phyloP scores from a whole-genome alignment of 2,888 invertebrate species.

The Meiosimyza decipiens region DNA sequence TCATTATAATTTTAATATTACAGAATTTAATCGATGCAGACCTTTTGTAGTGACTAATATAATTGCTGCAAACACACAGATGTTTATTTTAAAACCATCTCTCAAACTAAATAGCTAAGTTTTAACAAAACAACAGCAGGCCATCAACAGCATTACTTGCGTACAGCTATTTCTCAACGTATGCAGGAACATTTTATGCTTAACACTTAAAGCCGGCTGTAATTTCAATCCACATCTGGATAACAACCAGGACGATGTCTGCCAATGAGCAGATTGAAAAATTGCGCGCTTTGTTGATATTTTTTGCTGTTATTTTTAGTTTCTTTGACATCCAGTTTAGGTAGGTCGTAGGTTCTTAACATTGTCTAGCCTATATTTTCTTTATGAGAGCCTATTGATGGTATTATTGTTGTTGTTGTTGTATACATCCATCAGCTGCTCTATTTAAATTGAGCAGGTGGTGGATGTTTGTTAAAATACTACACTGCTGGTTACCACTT shows the following conservation, averaged over 20 bases:
- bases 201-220: conserved; percentile 17
- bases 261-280: neutral
- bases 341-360: conserved; percentile 20
- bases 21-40: too few relatives aligned
- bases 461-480: conserved; percentile 15
- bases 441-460: conserved; percentile 24
- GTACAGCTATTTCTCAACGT: neutral
- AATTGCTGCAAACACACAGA: too few relatives aligned
- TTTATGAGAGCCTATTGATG: neutral
- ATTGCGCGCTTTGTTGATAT: neutral
- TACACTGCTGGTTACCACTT: neutral
- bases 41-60: too few relatives aligned
- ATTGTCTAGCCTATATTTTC: conserved; percentile 13
- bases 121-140: conserved; percentile 14
- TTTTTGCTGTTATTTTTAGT: neutral
- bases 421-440: conserved; percentile 24
- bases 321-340: neutral
- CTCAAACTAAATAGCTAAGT: too few relatives aligned
- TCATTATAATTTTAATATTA: too few relatives aligned
- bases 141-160: neutral
- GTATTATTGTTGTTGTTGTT: conserved; percentile 8
- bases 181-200: neutral
- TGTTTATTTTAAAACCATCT: too few relatives aligned
- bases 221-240: conserved; percentile 16
- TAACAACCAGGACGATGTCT: neutral